Percentiles rank a stretch among this genome's conserved stretches.
Evolutionary conservation across 2,888 invertebrate genomes (phyloP).

Genomic region (Caenorhabditis panamensis): DNA sequence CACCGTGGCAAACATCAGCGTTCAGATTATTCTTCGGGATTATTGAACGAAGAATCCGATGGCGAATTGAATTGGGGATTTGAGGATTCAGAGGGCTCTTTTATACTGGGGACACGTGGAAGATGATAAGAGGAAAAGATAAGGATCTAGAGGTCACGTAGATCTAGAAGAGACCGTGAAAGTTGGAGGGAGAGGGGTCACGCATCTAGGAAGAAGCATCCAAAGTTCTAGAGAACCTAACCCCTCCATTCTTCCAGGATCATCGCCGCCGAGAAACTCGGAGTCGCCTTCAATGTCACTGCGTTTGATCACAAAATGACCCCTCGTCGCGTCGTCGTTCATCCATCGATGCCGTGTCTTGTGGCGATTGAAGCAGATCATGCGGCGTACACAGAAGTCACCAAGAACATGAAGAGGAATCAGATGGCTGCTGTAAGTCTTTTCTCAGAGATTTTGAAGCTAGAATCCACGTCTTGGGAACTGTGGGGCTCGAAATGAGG

Average conservation of each 20-base stretch:
- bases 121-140: too few species aligned
- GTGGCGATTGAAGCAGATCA: conserved; percentile 97
- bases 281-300: conserved; percentile 96
- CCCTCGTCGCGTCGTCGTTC: conserved; percentile 89
- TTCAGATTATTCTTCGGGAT: too few species aligned
- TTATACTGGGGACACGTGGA: too few species aligned
- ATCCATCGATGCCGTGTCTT: conserved; percentile 91
- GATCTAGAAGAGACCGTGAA: too few species aligned
- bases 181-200: too few species aligned
- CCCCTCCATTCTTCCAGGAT: conserved; percentile 86
- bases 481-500: background rate
- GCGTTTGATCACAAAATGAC: conserved; percentile 95
- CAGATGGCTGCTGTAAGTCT: conserved; percentile 91
- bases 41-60: too few species aligned
- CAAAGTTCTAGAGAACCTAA: too few species aligned
- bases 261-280: conserved; percentile 96
- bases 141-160: too few species aligned
- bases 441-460: background rate
- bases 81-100: too few species aligned
- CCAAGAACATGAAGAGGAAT: conserved; percentile 91
- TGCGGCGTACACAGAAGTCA: conserved; percentile 97
- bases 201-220: too few species aligned
- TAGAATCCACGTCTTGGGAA: background rate
- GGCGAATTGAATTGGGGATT: too few species aligned
- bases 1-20: too few species aligned